Conservation (phyloP, 2,113 vertebrate species). For the Murina feae region DNA sequence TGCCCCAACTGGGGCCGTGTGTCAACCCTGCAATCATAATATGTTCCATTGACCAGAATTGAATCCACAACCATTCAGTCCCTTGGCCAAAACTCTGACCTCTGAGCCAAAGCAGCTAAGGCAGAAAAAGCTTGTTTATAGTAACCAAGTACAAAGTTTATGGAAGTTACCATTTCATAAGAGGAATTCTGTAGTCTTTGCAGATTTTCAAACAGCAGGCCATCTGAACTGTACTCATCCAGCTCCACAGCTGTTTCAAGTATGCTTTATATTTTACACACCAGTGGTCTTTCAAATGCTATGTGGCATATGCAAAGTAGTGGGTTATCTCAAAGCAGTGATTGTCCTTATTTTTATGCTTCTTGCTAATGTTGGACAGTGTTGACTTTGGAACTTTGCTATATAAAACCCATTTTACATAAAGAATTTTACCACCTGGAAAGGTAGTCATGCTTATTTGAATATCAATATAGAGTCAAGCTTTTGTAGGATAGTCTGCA, state of each 20-base stretch:
- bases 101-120: too few species aligned
- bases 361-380: not conserved
- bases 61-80: too few species aligned
- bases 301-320: not conserved
- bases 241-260: not conserved
- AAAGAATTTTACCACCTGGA: not conserved
- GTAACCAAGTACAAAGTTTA: not conserved
- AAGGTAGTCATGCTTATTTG: not conserved
- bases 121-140: not conserved
- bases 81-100: too few species aligned
- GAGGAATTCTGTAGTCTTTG: not conserved
- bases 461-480: not conserved
- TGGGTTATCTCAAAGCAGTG: not conserved
- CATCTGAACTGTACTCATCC: not conserved
- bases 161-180: not conserved
- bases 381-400: not conserved
- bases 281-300: not conserved
- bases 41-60: too few species aligned
- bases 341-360: not conserved
- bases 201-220: not conserved
- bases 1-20: too few species aligned
- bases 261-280: not conserved
- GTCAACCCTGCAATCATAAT: too few species aligned
- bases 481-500: not conserved
- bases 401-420: not conserved